Evolutionary conservation across 2,113 vertebrate species (phyloP), one percentile per base, ranked within the genome.

Genomic region (Spheniscus mendiculus): DNA sequence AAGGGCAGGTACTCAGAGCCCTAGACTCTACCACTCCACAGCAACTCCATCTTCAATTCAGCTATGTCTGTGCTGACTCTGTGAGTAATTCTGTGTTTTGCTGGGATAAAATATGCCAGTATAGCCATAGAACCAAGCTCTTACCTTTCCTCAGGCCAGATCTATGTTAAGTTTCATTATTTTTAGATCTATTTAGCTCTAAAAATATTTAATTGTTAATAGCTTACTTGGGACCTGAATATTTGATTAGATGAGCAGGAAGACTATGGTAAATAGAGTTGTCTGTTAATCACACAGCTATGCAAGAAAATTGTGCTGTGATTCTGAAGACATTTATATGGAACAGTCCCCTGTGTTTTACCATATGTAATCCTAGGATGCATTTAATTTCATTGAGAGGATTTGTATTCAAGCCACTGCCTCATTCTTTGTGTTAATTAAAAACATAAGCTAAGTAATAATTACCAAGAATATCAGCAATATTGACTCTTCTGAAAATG

Each of bases 21-120:
- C 0, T 1, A 9, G n/a, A 1, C 14, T 49, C 16, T 25, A 1
- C 34, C 2, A 0, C 47, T 42, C 49, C 1, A 1, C 52, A 36
- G 77, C 63, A 26, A 1, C 44, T 59, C 26, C 4, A 0, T 40
- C 40, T 45, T 55, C 13, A 11, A 1, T 50, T 83, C 69, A 6
- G 25, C 53, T 4, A 0, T 2, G 10, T 49, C 50, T 67, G 65
- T 2, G 2, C 42, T 7, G 17, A 2, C 44, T 61, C 47, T 6
- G 6, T 42, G 55, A 70, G 55, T 50, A 84, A 62, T n/a, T 49
- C 16, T 27, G 6, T 66, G 26, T 55, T 88, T 66, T 36, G 42
- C 7, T 76, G 52, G 44, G 36, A 5, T 83, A 9, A 71, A 87
- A n/a, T 15, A 4, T 10, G 18, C 50, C 14, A 13, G 11, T 17